phyloP scores from a whole-genome alignment of 2,888 invertebrate genomes.

The Silvanus unidentatus region DNA sequence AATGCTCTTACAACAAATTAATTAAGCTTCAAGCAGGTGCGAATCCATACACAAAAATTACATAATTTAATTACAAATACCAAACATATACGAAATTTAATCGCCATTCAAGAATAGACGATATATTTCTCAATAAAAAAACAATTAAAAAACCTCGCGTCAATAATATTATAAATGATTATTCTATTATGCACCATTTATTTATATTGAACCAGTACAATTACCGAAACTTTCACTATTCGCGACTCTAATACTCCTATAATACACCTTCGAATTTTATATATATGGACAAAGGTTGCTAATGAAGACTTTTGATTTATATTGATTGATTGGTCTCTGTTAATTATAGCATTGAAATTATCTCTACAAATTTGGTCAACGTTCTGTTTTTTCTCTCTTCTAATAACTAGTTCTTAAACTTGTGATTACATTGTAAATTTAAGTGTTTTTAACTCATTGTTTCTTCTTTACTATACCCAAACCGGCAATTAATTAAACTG shows the following conservation, averaged over 20 bases:
- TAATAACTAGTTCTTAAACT: too few relatives aligned
- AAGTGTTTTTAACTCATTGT: too few relatives aligned
- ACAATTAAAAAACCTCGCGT: too few relatives aligned
- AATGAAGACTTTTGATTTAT: constrained; percentile 5
- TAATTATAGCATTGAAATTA: neutral
- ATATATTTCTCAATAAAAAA: neutral
- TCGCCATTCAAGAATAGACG: neutral
- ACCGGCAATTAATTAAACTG: too few relatives aligned
- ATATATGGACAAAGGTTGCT: neutral
- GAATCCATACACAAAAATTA: constrained; percentile 16
- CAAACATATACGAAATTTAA: neutral
- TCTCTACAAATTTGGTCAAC: constrained; percentile 1
- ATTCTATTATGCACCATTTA: too few relatives aligned
- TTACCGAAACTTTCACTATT: constrained; percentile 2
- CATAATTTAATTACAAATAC: neutral
- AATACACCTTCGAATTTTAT: neutral
- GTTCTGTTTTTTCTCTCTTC: too few relatives aligned
- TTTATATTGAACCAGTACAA: too few relatives aligned
- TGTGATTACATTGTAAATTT: too few relatives aligned
- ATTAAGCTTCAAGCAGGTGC: constrained; percentile 25
- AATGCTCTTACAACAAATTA: constrained; percentile 25
- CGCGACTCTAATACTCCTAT: too few relatives aligned
- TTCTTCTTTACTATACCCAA: too few relatives aligned
- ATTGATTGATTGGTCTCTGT: constrained; percentile 1
- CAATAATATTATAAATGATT: too few relatives aligned